These are phyloP conservation scores for Ceratina japonica DNA, from an alignment of 1,140 invertebrate species.

Conservation along the genomic window DNA sequence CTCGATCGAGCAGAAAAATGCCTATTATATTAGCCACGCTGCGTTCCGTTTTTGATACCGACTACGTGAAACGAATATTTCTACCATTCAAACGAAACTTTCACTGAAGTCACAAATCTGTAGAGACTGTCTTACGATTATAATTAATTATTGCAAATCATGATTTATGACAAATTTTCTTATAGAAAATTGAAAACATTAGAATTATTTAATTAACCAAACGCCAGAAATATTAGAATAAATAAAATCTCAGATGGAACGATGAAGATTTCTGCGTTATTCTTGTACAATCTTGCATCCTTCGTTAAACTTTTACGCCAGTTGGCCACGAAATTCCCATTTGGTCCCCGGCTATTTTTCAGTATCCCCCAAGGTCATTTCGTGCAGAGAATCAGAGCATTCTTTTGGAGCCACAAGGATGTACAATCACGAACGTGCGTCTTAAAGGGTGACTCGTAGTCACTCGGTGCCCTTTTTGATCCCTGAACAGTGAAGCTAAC, in stretches of 20 bases:
- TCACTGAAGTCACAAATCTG: too few relatives aligned
- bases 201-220: too few relatives aligned
- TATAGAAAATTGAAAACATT: too few relatives aligned
- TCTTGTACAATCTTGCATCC: not conserved
- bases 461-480: conserved; percentile 1
- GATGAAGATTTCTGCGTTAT: too few relatives aligned
- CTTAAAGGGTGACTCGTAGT: conserved; percentile 6
- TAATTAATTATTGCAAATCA: too few relatives aligned
- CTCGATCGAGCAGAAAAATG: conserved; percentile 11
- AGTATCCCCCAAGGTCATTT: not conserved
- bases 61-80: not conserved
- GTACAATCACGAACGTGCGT: not conserved
- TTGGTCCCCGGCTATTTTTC: not conserved
- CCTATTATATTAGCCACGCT: not conserved
- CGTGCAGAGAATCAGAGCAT: not conserved
- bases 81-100: not conserved
- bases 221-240: too few relatives aligned
- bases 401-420: not conserved
- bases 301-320: not conserved
- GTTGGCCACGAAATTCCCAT: too few relatives aligned
- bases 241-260: not conserved
- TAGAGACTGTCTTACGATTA: too few relatives aligned
- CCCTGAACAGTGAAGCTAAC: conserved; percentile 52
- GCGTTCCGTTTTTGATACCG: not conserved
- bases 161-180: too few relatives aligned